Conservation (phyloP, 2,888 invertebrate genomes). For the Aphrophora alni region DNA sequence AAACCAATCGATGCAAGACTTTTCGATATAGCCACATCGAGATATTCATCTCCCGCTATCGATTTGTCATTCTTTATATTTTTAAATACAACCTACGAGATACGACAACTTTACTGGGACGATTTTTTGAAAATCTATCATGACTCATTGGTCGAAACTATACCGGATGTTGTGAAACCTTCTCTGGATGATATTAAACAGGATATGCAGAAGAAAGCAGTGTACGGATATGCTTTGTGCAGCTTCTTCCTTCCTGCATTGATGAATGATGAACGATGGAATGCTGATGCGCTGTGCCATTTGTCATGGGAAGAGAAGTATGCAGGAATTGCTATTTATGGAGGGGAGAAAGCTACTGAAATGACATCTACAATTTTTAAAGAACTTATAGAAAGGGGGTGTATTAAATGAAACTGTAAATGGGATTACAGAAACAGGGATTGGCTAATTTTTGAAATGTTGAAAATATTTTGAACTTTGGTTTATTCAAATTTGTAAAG, state of each 20-base stretch:
- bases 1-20: conserved; percentile 42
- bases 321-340: background rate
- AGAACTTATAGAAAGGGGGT: conserved; percentile 49
- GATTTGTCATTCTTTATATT: conserved; percentile 68
- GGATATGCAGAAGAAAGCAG: conserved; percentile 34
- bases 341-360: conserved; percentile 38
- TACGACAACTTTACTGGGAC: conserved; percentile 66
- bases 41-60: conserved; percentile 63
- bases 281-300: background rate
- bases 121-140: conserved; percentile 68
- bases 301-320: conserved; percentile 29
- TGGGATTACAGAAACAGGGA: no score
- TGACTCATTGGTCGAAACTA: conserved; percentile 57
- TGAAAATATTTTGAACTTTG: no score
- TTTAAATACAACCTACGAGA: conserved; percentile 66
- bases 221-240: conserved; percentile 39
- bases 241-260: conserved; percentile 44
- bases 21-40: conserved; percentile 46
- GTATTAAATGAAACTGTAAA: conserved; percentile 12
- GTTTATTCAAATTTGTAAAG: no score
- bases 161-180: background rate
- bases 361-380: conserved; percentile 40
- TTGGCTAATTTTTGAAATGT: no score
- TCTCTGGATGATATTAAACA: conserved; percentile 12
- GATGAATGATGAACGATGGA: conserved; percentile 10